Base-by-base conservation (phyloP, 64 coral and sea anemone genomes). In the Dendronephthya gigantea region DNA sequence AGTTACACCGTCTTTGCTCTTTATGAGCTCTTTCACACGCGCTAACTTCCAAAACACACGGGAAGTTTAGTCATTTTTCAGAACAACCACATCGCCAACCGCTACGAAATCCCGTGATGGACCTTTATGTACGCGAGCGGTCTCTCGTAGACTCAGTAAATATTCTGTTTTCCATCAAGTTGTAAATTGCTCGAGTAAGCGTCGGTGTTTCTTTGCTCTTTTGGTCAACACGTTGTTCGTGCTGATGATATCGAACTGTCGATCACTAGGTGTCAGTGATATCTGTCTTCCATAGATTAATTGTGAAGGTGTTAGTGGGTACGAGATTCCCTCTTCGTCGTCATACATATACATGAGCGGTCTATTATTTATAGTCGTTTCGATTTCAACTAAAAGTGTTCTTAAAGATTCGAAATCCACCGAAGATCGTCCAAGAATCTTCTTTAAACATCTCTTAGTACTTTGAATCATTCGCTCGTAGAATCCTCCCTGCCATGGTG, bases 191-290 rank as follows among this genome's bases (percentile, higher is more conserved):
- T 35, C 49, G 40, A 85, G 84, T 22, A 84, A 32, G 17, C 40
- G 49, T 32, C 19, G 9, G 68, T 85, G 84, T 9, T 68, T 38
- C 39, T 66, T 85, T 22, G 35, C 51, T 55, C 17, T 16, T 38
- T 65, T 62, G 0, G 55, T 65, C 50, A 85, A 85, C 7, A 35
- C 34, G 12, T 36, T 7, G 29, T 85, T 85, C 10, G 84, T 62
- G 31, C 84, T 85, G 31, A 85, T 62, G 13, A 68, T 39, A 39
- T 50, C 84, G 32, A 84, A 58, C 8, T 84, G 48, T 7, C 83
- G 30, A 30, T 6, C 83, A 55, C 39, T 85, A 10, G 52, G 84
- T 19, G 84, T 39, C 11, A 86, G 39, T 30, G 6, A 25, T 40
- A 27, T 70, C 72, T 86, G 51, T 58, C 51, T 9, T 16, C 6